Base-by-base conservation (phyloP, 2,113 vertebrate species). In the human (Homo sapiens) region DNA sequence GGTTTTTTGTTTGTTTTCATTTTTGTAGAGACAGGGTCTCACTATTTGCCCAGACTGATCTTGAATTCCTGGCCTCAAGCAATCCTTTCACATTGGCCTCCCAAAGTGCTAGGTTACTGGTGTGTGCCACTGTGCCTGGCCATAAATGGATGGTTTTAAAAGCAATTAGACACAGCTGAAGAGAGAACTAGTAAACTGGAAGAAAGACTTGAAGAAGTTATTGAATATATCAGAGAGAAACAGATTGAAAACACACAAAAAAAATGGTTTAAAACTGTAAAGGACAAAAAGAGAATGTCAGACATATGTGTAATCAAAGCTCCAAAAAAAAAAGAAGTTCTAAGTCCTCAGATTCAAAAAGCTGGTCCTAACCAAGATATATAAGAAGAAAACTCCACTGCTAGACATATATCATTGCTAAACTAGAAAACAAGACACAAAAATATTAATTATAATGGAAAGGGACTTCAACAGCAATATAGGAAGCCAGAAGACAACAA, bases 141-240 rank as follows among this genome's bases (percentile, higher is more conserved):
- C 66, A 68, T 76, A 90, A 87, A 66, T 23, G 73, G 16, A 68
- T 78, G 1, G 17, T 61, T 94, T 97, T 82, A 96, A 72, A 35
- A 92, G 64, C 43, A 94, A 88, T 90, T 83, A 94, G 89, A 96
- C 27, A 90, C 27, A 73, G 43, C 7, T 72, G 8, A 79, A 94
- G 38, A 93, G 13, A 83, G 50, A 94, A 87, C 59, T 87, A 88
- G 27, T 52, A 92, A 96, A 76, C 50, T 80, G 8, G 52, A 90
- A 76, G 50, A 90, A 40, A 94, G 48, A 85, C 16, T 17, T 52
- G 17, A 93, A 91, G 66, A 93, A 94, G 72, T 57, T 76, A 59
- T 5, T 70, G 70, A 81, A 93, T 70, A 18, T 10, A 92, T 30
- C 23, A 83, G 43, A 86, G 6, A 88, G 3, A 91, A 25, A 64